These are phyloP conservation scores for Acleris sparsana DNA, from an alignment of 2,888 invertebrate genomes.

Conservation along the genomic window DNA sequence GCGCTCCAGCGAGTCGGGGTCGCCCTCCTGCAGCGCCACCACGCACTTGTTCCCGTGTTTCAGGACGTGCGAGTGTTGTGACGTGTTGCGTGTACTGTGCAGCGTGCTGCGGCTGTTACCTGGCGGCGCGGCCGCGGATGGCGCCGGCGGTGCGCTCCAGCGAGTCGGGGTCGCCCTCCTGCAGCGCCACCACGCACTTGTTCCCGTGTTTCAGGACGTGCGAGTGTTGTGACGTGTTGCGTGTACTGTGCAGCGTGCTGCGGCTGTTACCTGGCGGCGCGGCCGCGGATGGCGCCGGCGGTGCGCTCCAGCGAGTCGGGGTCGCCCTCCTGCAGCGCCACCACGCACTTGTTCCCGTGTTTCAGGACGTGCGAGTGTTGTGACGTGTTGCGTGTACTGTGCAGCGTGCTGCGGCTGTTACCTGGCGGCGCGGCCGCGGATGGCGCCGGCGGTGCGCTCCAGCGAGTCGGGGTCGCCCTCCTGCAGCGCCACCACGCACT, in stretches of 20 bases:
- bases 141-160: constrained; percentile 97
- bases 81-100: neutral
- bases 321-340: constrained; percentile 95
- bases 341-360: neutral
- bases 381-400: neutral
- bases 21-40: constrained; percentile 94
- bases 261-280: constrained; percentile 86
- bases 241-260: neutral
- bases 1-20: constrained; percentile 95
- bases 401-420: constrained; percentile 37
- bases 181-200: constrained; percentile 86
- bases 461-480: constrained; percentile 96
- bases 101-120: constrained; percentile 48
- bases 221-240: neutral
- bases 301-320: constrained; percentile 96
- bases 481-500: constrained; percentile 88
- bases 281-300: constrained; percentile 97
- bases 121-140: constrained; percentile 95
- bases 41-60: neutral
- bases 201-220: neutral
- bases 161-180: constrained; percentile 96
- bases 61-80: neutral
- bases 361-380: neutral
- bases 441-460: constrained; percentile 97
- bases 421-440: constrained; percentile 94